Conservation (phyloP, 2,113 vertebrate species). For the Mirounga angustirostris region DNA sequence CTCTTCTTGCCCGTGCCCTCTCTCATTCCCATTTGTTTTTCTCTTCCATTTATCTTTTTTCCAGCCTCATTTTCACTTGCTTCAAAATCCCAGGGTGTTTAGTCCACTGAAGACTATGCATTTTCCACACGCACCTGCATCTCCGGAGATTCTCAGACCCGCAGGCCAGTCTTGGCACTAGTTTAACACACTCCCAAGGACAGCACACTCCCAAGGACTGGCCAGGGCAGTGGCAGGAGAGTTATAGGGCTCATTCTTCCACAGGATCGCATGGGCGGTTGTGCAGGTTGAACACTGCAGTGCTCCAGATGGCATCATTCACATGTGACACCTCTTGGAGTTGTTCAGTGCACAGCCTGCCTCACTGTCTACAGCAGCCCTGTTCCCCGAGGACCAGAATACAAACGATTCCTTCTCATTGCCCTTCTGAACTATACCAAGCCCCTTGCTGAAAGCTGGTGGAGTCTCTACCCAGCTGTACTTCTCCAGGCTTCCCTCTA, state of each 20-base stretch:
- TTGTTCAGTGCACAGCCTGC: neutral
- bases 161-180: neutral
- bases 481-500: neutral
- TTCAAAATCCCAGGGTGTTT: neutral
- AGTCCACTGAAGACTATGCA: too few species aligned
- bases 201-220: neutral
- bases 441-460: neutral
- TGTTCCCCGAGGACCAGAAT: neutral
- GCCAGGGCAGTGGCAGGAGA: neutral
- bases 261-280: too few species aligned
- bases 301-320: neutral
- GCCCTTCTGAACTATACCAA: neutral
- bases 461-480: neutral
- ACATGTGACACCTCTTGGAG: neutral
- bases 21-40: neutral
- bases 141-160: neutral
- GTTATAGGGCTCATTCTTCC: neutral
- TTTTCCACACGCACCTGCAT: neutral
- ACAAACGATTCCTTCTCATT: neutral
- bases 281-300: neutral
- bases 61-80: neutral
- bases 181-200: neutral
- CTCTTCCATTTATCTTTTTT: neutral
- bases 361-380: neutral
- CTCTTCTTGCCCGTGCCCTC: accelerated